Conservation (phyloP, 2,113 vertebrate species). For the Heterotis niloticus region DNA sequence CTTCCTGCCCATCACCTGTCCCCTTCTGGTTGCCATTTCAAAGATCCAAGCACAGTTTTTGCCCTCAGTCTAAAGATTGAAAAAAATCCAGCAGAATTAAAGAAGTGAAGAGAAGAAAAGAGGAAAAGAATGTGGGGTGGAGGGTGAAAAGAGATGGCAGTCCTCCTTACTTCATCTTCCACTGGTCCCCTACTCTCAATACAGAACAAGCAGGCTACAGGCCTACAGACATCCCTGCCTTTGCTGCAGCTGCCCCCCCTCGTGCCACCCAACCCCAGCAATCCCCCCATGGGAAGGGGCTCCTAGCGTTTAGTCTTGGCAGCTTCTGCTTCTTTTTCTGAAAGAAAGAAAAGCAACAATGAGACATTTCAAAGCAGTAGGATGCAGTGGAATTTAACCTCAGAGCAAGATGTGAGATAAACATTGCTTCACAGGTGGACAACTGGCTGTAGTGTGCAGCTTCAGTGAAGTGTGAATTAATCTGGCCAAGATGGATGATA, state of each 20-base stretch:
- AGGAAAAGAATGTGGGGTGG: neutral
- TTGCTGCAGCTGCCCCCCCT: constrained; percentile 34
- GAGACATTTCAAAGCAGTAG: constrained; percentile 2
- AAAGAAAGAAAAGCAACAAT: neutral
- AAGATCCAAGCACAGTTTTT: neutral
- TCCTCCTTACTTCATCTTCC: constrained; percentile 34
- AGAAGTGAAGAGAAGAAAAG: neutral
- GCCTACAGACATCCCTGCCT: constrained; percentile 47
- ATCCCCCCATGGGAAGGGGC: constrained; percentile 22
- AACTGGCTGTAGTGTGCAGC: too few relatives aligned
- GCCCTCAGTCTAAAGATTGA: neutral
- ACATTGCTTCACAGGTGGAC: too few relatives aligned
- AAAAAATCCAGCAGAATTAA: constrained; percentile 7
- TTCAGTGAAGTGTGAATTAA: too few relatives aligned
- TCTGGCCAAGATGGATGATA: too few relatives aligned
- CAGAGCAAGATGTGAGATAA: neutral
- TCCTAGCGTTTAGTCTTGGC: constrained; percentile 62
- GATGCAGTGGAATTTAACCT: neutral
- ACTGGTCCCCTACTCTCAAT: neutral
- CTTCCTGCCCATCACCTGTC: neutral
- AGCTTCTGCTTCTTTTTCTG: constrained; percentile 58
- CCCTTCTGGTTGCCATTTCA: neutral
- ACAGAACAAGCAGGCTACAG: constrained; percentile 35
- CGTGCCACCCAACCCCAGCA: constrained; percentile 39
- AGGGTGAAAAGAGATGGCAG: neutral